phyloP scores from a whole-genome alignment of 2,888 invertebrate species.

The Conus canariensis region DNA sequence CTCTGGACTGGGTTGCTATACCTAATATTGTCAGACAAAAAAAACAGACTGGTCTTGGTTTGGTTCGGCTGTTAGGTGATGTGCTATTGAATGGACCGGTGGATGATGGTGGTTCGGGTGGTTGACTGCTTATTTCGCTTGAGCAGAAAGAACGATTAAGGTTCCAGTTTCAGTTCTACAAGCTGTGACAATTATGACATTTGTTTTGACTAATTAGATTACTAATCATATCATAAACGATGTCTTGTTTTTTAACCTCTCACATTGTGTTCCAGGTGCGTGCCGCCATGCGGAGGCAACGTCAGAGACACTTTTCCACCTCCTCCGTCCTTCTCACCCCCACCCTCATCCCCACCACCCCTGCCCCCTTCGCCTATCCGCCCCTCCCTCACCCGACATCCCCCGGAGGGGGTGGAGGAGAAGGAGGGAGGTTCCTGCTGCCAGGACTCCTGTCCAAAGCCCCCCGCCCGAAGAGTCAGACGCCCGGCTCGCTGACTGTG shows the following conservation, averaged over 20 bases:
- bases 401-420: not conserved
- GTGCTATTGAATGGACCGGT: too few species aligned
- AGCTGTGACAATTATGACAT: too few species aligned
- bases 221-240: too few species aligned
- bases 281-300: conserved; percentile 32
- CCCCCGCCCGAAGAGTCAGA: not conserved
- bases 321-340: conserved; percentile 22
- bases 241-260: not conserved
- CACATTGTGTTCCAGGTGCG: conserved; percentile 22
- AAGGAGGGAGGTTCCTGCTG: not conserved
- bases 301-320: conserved; percentile 31
- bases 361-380: not conserved
- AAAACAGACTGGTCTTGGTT: too few species aligned
- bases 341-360: not conserved
- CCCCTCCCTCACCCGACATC: not conserved
- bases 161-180: too few species aligned
- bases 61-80: too few species aligned
- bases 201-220: too few species aligned
- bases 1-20: too few species aligned
- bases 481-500: not conserved
- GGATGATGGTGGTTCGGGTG: too few species aligned
- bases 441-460: not conserved
- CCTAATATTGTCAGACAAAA: too few species aligned
- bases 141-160: too few species aligned
- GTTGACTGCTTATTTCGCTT: too few species aligned